Evolutionary conservation across 2,888 invertebrate genomes (phyloP).

Genomic region (Camptogramma bilineatum): DNA sequence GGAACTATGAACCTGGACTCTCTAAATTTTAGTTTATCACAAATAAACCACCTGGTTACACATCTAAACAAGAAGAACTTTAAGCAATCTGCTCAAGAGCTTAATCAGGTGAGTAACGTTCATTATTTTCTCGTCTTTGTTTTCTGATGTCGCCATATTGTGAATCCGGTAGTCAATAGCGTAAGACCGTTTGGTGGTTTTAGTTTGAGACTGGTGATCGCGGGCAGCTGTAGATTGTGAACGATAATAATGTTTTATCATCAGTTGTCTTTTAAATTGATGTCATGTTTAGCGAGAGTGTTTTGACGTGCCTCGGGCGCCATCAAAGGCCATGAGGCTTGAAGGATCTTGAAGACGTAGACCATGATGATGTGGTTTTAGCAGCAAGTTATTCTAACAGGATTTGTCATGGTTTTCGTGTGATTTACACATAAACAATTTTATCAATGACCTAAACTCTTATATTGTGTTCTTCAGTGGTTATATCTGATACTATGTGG

Average conservation of each 20-base stretch:
- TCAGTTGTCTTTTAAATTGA: neutral
- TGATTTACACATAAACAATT: too few relatives aligned
- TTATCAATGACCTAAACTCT: neutral
- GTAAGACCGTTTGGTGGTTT: conserved; percentile 9
- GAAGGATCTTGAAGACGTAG: neutral
- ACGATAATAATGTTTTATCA: neutral
- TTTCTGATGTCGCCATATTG: conserved; percentile 82
- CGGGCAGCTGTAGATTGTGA: neutral
- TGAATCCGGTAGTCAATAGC: conserved; percentile 48
- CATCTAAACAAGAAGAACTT: conserved; percentile 98
- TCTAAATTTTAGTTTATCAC: conserved; percentile 99
- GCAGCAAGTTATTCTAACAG: neutral
- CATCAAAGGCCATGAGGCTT: neutral
- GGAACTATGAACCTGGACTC: conserved; percentile 99
- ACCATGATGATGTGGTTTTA: neutral
- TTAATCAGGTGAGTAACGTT: conserved; percentile 91
- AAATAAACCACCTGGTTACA: conserved; percentile 98
- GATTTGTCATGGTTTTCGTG: too few relatives aligned
- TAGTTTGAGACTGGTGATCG: neutral
- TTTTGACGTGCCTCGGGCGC: neutral
- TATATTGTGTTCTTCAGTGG: neutral
- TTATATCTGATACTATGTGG: neutral
- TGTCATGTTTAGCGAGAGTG: neutral
- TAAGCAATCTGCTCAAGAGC: conserved; percentile 94
- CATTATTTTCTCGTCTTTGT: conserved; percentile 65